These are phyloP conservation scores for Calephelis virginiensis DNA, from an alignment of 1,140 invertebrate genomes.

Conservation along the genomic window DNA sequence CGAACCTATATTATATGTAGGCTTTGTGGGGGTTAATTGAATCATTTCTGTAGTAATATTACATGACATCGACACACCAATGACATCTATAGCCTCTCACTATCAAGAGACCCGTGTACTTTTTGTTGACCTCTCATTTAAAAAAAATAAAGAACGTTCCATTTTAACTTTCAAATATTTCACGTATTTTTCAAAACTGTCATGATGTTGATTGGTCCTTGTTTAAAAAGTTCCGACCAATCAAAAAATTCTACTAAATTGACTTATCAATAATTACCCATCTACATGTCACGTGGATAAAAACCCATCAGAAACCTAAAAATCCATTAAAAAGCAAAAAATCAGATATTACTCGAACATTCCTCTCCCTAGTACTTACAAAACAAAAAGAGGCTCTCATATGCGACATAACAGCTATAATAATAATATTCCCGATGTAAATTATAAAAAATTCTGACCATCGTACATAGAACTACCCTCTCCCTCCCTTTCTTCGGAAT, in stretches of 20 bases:
- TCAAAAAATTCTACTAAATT: background rate
- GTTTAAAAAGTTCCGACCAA: too few relatives aligned
- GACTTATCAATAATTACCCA: background rate
- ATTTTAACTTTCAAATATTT: too few relatives aligned
- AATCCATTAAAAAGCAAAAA: background rate
- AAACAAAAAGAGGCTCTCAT: constrained; percentile 14
- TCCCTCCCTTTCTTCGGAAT: background rate
- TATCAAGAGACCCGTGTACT: too few relatives aligned
- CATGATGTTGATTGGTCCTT: too few relatives aligned
- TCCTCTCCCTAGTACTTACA: constrained; percentile 1
- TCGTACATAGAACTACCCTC: background rate
- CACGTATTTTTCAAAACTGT: too few relatives aligned
- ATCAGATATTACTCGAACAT: constrained; percentile 4
- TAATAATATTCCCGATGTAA: constrained; percentile 11
- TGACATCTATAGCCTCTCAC: too few relatives aligned
- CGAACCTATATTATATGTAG: too few relatives aligned
- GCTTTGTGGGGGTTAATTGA: too few relatives aligned
- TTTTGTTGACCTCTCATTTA: too few relatives aligned
- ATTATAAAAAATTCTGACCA: constrained; percentile 13
- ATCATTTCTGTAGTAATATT: too few relatives aligned
- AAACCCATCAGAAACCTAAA: background rate
- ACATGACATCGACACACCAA: too few relatives aligned
- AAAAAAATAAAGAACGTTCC: too few relatives aligned
- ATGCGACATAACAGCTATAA: constrained; percentile 17
- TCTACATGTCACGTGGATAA: background rate